Evolutionary conservation across 2,888 invertebrate genomes (phyloP), one percentile per base, ranked within the genome.

Genomic region (Eristalis tenax): DNA sequence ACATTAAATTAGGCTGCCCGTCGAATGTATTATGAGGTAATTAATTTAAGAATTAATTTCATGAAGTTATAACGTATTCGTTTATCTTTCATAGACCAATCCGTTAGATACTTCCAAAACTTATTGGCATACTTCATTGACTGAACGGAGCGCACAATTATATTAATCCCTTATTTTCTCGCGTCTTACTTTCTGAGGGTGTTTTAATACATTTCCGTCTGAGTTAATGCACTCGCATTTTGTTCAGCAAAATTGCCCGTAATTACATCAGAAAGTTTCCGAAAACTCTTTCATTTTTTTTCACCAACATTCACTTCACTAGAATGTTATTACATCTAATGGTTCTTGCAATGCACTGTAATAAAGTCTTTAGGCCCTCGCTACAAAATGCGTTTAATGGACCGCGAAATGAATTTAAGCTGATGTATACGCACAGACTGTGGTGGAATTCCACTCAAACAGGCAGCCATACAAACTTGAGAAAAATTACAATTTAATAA

Each of bases 401-500:
- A 43, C 35, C 32, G 18, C 32, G n/a, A 69, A 69, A 57, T 35
- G 15, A 69, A 56, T 18, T 57, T 13, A 56, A 56, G 50, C 18
- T 2, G 6, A 18, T 50, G 50, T 50, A 5, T n/a, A 56, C 5
- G 22, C 4, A 15, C 28, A 50, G 28, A 43, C 22, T 56, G 56
- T 28, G 68, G 66, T 50, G 8, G n/a, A 5, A 18, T n/a, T 23
- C 11, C n/a, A 3, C 8, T 11, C 32, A 57, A 57, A 18, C 35
- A 28, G 5, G 4, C 43, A 28, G 35, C 32, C 57, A 6, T 22
- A 56, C 13, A 22, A 35, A 32, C 18, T 22, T 4, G 22, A 18
- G n/a, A 15, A 59, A 59, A 70, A 57, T 59, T 38, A 38, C 23
- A 23, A 38, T 59, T 70, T 38, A 59, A 70, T 59, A 59, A 59